These are phyloP conservation scores for Harpagoxenus sublaevis DNA, from an alignment of 2,888 invertebrate genomes.

Conservation along the genomic window DNA sequence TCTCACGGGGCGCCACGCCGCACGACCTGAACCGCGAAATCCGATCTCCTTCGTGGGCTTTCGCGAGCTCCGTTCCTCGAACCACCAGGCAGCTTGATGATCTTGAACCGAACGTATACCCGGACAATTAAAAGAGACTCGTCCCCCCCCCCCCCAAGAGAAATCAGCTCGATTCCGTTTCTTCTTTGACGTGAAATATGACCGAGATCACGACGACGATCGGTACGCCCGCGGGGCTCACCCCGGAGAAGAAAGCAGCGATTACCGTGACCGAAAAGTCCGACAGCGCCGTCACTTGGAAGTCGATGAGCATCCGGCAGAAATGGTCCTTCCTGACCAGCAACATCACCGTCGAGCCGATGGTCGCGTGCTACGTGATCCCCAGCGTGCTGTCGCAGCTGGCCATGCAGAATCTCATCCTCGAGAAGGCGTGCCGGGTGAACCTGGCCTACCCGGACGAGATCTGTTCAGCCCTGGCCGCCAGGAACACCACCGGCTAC, in stretches of 20 bases:
- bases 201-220: conserved; percentile 46
- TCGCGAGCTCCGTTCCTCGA: background rate
- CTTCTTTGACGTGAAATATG: conserved; percentile 47
- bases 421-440: conserved; percentile 95
- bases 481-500: conserved; percentile 90
- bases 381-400: conserved; percentile 90
- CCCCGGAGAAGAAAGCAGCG: conserved; percentile 62
- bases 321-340: conserved; percentile 88
- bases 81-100: background rate
- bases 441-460: conserved; percentile 91
- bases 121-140: background rate
- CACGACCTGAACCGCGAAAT: conserved; percentile 26
- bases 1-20: conserved; percentile 48
- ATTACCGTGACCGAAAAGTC: conserved; percentile 42
- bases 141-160: conserved; percentile 14
- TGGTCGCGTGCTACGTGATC: conserved; percentile 91
- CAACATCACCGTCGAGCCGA: conserved; percentile 92
- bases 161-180: background rate
- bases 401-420: conserved; percentile 94
- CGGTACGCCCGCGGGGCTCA: conserved; percentile 14
- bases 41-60: background rate
- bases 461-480: conserved; percentile 92
- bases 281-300: conserved; percentile 83
- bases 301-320: conserved; percentile 87
- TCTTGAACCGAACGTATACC: background rate